A percentile compares a stretch with the other conserved stretches of the same genome.
Evolutionary conservation across 2,113 vertebrate genomes (phyloP).

Genomic region (Phrynocephalus versicolor): DNA sequence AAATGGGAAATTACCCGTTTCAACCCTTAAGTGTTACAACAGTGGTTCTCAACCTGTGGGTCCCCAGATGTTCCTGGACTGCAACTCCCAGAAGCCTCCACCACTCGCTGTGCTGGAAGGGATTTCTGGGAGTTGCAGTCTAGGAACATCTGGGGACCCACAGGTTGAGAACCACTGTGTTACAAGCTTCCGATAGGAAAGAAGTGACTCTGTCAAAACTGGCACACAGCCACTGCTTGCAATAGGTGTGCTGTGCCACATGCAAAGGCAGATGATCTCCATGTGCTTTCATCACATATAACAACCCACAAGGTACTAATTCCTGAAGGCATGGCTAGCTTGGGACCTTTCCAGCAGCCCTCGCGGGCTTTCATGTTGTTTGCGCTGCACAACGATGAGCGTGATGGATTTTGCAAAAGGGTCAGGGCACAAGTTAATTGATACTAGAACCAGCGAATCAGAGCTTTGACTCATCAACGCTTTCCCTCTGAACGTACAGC

Average conservation of each 20-base stretch:
- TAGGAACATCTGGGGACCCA: too few relatives aligned
- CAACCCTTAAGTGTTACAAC: background rate
- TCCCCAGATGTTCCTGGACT: too few relatives aligned
- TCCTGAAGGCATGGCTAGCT: background rate
- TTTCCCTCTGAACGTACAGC: background rate
- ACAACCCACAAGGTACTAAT: background rate
- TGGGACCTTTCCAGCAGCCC: background rate
- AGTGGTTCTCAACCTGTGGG: too few relatives aligned
- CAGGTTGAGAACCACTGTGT: too few relatives aligned
- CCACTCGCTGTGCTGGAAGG: too few relatives aligned
- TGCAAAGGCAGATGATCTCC: too few relatives aligned
- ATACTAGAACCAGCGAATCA: constrained; percentile 10
- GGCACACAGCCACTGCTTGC: too few relatives aligned
- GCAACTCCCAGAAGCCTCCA: too few relatives aligned
- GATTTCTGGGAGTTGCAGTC: too few relatives aligned
- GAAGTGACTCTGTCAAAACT: background rate
- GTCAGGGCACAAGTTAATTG: constrained; percentile 19
- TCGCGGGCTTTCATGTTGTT: background rate
- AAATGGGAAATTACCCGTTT: background rate
- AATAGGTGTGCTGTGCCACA: background rate
- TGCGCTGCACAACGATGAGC: background rate
- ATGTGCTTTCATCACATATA: background rate
- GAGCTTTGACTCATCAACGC: constrained; percentile 8
- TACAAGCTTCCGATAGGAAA: background rate
- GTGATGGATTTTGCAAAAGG: constrained; percentile 7